A percentile compares a stretch with the other conserved stretches of the same genome.
Conservation (phyloP, 2,888 invertebrate genomes). For the Onchidella celtica region DNA sequence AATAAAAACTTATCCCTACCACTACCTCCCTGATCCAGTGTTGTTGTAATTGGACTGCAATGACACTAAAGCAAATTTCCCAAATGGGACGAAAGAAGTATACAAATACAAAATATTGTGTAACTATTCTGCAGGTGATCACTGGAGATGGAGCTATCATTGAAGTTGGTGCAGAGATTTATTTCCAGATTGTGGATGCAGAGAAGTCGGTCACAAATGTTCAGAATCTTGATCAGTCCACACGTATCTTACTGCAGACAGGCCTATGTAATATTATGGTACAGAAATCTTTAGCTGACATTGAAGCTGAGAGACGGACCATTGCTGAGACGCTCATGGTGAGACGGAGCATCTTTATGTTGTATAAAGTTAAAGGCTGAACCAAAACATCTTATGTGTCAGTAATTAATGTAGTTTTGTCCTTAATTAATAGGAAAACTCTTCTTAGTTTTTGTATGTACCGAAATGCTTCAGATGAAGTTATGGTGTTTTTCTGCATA, state of each 20-base stretch:
- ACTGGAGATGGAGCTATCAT: slow-evolving; percentile 80
- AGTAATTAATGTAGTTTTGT: neutral
- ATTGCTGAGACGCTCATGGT: slow-evolving; percentile 69
- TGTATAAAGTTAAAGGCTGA: too few relatives aligned
- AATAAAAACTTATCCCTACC: too few relatives aligned
- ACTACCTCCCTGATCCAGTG: too few relatives aligned
- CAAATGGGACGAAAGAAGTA: too few relatives aligned
- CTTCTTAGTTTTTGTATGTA: neutral
- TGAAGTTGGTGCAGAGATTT: slow-evolving; percentile 81
- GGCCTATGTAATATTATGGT: slow-evolving; percentile 77
- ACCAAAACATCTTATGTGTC: too few relatives aligned
- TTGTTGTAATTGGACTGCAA: too few relatives aligned
- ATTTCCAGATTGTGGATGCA: slow-evolving; percentile 79
- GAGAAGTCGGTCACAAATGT: slow-evolving; percentile 78
- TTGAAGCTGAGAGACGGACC: slow-evolving; percentile 64
- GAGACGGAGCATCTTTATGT: too few relatives aligned
- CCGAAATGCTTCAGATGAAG: too few relatives aligned
- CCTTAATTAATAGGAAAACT: neutral
- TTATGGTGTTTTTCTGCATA: too few relatives aligned
- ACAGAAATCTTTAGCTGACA: slow-evolving; percentile 72
- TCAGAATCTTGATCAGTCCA: slow-evolving; percentile 79
- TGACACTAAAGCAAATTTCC: too few relatives aligned
- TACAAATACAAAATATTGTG: too few relatives aligned
- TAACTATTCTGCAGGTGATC: too few relatives aligned
- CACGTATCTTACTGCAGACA: slow-evolving; percentile 79